A percentile compares a stretch with the other conserved stretches of the same genome.
Evolutionary conservation across 1,140 invertebrate genomes (phyloP).

Genomic region (Drosophila orosa): DNA sequence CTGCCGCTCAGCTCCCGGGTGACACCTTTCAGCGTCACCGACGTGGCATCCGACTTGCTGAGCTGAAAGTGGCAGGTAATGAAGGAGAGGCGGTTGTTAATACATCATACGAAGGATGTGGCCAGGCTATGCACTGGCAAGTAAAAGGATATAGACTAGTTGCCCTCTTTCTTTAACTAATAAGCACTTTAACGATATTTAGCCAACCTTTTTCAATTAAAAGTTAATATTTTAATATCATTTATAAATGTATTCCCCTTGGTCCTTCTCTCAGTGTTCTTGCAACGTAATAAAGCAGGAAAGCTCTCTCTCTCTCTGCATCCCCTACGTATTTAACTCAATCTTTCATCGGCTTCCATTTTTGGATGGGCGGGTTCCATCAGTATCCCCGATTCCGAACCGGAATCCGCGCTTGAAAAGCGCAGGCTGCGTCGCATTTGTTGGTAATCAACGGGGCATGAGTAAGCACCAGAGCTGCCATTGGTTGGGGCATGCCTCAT

Average conservation of each 20-base stretch:
- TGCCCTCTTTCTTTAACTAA: background rate
- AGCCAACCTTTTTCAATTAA: too few species aligned
- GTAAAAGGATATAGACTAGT: too few species aligned
- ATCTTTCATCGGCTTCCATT: constrained; percentile 4
- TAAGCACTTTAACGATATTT: background rate
- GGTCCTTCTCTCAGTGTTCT: background rate
- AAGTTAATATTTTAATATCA: too few species aligned
- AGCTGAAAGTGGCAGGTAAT: constrained; percentile 84
- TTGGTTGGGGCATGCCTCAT: constrained; percentile 13
- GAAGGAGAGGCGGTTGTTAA: background rate
- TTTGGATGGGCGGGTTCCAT: background rate
- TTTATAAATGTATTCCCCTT: background rate
- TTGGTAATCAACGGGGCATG: constrained; percentile 35
- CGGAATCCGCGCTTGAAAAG: constrained; percentile 22
- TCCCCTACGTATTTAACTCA: constrained; percentile 11
- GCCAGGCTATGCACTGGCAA: background rate
- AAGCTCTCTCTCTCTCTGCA: background rate
- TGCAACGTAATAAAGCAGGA: background rate
- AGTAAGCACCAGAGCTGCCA: constrained; percentile 16
- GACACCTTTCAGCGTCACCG: constrained; percentile 87
- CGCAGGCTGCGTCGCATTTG: constrained; percentile 29
- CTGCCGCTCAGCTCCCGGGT: constrained; percentile 87
- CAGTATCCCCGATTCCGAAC: background rate
- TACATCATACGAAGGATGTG: background rate
- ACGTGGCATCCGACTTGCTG: constrained; percentile 87